These are phyloP conservation scores for Hydrotaea diabolus DNA, from an alignment of 2,888 invertebrate genomes.

Conservation along the genomic window DNA sequence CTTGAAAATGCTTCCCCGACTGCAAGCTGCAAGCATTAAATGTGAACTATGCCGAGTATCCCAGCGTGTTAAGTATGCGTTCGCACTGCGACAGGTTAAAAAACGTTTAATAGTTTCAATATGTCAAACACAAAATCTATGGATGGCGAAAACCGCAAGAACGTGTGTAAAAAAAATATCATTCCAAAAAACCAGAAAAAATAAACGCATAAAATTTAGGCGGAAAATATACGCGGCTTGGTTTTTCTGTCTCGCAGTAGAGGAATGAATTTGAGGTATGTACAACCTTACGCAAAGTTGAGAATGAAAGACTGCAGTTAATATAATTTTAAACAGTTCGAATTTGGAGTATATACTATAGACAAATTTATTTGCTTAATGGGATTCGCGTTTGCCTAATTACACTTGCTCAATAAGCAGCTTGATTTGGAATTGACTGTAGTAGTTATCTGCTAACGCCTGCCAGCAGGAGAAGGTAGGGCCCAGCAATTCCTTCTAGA, in stretches of 20 bases:
- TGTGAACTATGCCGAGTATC: conserved; percentile 26
- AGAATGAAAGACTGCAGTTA: neutral
- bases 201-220: conserved; percentile 58
- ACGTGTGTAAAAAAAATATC: neutral
- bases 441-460: too few relatives aligned
- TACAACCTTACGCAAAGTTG: neutral
- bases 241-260: conserved; percentile 35
- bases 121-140: conserved; percentile 71
- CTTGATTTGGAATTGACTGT: too few relatives aligned
- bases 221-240: conserved; percentile 53
- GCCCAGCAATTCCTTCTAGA: too few relatives aligned
- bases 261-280: neutral
- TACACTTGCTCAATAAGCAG: too few relatives aligned
- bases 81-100: conserved; percentile 69
- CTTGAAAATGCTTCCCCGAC: neutral
- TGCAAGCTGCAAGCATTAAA: conserved; percentile 15
- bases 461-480: too few relatives aligned
- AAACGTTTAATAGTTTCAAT: conserved; percentile 79
- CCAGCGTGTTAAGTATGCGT: neutral
- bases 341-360: too few relatives aligned
- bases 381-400: too few relatives aligned
- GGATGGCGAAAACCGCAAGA: conserved; percentile 1
- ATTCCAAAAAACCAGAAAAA: conserved; percentile 45
- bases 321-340: too few relatives aligned
- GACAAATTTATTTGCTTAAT: too few relatives aligned